Percentiles rank a stretch among this genome's conserved stretches.
Conservation (phyloP, 2,797 vertebrate species). For the Fundulus diaphanus region DNA sequence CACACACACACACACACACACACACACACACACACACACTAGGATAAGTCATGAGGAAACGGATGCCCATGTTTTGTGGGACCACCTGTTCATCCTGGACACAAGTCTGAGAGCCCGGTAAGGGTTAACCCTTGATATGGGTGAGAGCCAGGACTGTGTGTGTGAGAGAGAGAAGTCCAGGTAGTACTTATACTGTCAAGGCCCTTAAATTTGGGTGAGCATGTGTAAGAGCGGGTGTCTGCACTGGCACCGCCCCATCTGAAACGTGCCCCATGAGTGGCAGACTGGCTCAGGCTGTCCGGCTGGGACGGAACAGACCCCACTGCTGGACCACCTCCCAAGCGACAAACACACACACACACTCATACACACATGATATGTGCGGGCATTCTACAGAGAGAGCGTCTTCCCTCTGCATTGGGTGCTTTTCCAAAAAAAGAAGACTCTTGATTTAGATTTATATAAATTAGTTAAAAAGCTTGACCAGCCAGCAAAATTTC, state of each 20-base stretch:
- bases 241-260: slow-evolving; percentile 71
- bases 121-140: slow-evolving; percentile 78
- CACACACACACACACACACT: slow-evolving; percentile 39
- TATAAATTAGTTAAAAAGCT: background rate
- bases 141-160: slow-evolving; percentile 63
- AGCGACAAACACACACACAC: slow-evolving; percentile 48
- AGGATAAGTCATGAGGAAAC: slow-evolving; percentile 80
- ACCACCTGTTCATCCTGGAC: slow-evolving; percentile 84
- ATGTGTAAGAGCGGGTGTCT: slow-evolving; percentile 18
- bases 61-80: slow-evolving; percentile 81
- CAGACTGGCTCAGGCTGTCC: slow-evolving; percentile 80
- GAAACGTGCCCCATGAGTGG: slow-evolving; percentile 79
- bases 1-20: slow-evolving; percentile 33
- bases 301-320: slow-evolving; percentile 73
- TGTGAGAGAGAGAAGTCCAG: no score
- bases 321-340: slow-evolving; percentile 72
- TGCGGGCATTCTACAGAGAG: slow-evolving; percentile 49
- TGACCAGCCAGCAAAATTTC: background rate
- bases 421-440: slow-evolving; percentile 9
- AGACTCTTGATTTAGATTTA: background rate
- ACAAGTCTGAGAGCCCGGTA: slow-evolving; percentile 76
- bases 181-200: slow-evolving; percentile 7
- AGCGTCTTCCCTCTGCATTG: slow-evolving; percentile 45
- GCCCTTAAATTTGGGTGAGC: slow-evolving; percentile 1
- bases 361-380: no score